Evolutionary conservation across 2,113 vertebrate species (phyloP).

Genomic region (Paramormyrops kingsleyae): DNA sequence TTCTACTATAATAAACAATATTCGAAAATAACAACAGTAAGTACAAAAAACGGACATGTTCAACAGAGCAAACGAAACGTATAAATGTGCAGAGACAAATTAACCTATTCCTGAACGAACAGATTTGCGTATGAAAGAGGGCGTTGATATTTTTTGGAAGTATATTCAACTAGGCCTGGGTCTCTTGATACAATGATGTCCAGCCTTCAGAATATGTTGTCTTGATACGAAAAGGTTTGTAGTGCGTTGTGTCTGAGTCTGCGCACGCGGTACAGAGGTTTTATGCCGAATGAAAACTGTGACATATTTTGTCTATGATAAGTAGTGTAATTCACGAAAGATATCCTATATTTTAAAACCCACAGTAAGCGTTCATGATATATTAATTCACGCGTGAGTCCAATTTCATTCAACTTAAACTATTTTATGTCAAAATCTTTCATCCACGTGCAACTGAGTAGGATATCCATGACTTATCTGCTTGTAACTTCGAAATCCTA

Average conservation of each 20-base stretch:
- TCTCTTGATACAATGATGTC: neutral
- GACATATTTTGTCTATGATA: neutral
- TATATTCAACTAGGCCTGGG: neutral
- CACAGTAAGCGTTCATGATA: neutral
- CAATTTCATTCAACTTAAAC: neutral
- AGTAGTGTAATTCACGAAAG: neutral
- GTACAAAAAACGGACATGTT: neutral
- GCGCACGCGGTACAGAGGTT: neutral
- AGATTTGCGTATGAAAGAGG: neutral
- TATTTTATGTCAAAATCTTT: neutral
- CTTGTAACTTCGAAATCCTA: neutral
- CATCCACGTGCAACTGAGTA: neutral
- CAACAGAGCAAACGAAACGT: neutral
- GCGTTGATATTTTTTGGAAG: neutral
- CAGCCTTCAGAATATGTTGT: neutral
- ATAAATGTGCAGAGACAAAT: neutral
- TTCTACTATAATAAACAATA: neutral
- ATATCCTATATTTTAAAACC: neutral
- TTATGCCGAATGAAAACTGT: neutral
- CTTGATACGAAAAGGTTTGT: neutral
- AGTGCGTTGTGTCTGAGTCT: neutral
- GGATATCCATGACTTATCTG: neutral
- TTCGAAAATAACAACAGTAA: neutral
- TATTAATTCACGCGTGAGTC: neutral
- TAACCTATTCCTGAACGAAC: neutral